These are phyloP conservation scores for Raja brachyura DNA, from an alignment of 2,113 vertebrate species.

Conservation along the genomic window DNA sequence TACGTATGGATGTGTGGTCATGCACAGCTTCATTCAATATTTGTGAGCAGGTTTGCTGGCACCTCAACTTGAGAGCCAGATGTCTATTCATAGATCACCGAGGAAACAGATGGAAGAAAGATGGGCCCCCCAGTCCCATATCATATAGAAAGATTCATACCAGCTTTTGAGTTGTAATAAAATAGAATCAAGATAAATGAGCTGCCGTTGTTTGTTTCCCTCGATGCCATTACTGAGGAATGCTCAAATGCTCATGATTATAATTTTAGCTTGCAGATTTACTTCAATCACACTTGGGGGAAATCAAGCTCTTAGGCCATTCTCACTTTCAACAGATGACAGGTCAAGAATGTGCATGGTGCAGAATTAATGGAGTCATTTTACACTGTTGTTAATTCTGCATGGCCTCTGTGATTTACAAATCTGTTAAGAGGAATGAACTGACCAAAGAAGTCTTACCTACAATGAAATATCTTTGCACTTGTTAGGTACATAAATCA, in stretches of 20 bases:
- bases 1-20: not conserved
- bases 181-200: conserved; percentile 31
- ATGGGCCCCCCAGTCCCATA: not conserved
- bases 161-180: not conserved
- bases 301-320: not conserved
- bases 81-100: conserved; percentile 28
- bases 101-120: conserved; percentile 14
- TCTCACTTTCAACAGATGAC: not conserved
- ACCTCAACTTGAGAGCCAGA: not conserved
- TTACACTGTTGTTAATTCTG: not conserved
- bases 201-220: not conserved
- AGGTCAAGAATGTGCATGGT: not conserved
- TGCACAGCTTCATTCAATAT: not conserved
- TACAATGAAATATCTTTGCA: not conserved
- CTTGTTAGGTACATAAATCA: not conserved
- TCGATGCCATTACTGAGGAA: not conserved
- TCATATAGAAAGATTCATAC: not conserved
- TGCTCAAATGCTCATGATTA: not conserved
- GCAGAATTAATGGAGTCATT: not conserved
- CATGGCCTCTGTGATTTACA: not conserved
- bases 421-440: not conserved
- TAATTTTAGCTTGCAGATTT: not conserved
- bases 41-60: conserved; percentile 14
- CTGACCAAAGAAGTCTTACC: not conserved
- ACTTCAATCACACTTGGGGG: not conserved